These are phyloP conservation scores for Rhyacichthys aspro DNA, from an alignment of 2,797 vertebrate genomes.

Conservation along the genomic window DNA sequence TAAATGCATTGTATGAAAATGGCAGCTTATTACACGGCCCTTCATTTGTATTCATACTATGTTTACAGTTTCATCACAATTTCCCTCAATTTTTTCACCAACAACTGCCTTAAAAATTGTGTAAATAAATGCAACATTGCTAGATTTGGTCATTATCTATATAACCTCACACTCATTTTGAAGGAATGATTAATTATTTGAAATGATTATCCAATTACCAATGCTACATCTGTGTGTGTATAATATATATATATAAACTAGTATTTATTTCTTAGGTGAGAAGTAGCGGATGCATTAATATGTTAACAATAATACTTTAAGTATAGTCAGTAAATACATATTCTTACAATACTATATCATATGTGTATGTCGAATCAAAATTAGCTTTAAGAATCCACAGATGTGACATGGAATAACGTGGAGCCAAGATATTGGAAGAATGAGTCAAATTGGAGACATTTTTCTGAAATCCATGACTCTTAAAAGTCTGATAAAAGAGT, in stretches of 20 bases:
- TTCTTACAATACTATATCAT: too few species aligned
- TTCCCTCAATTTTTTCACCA: background rate
- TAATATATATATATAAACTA: too few species aligned
- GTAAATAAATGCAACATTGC: background rate
- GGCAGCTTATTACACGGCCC: background rate
- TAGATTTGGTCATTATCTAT: background rate
- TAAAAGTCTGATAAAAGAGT: slow-evolving; percentile 1
- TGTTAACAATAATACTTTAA: too few species aligned
- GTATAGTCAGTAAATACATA: too few species aligned
- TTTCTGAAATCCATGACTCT: background rate
- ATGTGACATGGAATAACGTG: background rate
- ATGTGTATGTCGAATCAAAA: too few species aligned
- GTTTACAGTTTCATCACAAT: background rate
- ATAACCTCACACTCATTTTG: too few species aligned
- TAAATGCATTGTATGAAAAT: background rate
- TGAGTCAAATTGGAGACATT: background rate
- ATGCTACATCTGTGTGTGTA: too few species aligned
- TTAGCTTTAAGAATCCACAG: too few species aligned
- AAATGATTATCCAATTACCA: too few species aligned
- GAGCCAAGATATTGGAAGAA: background rate
- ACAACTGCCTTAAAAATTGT: background rate
- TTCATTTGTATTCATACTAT: slow-evolving; percentile 4
- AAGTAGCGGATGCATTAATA: too few species aligned
- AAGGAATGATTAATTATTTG: too few species aligned
- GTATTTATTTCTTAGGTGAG: too few species aligned